Evolutionary conservation across 2,113 vertebrate genomes (phyloP).

Genomic region (Anas platyrhynchos): DNA sequence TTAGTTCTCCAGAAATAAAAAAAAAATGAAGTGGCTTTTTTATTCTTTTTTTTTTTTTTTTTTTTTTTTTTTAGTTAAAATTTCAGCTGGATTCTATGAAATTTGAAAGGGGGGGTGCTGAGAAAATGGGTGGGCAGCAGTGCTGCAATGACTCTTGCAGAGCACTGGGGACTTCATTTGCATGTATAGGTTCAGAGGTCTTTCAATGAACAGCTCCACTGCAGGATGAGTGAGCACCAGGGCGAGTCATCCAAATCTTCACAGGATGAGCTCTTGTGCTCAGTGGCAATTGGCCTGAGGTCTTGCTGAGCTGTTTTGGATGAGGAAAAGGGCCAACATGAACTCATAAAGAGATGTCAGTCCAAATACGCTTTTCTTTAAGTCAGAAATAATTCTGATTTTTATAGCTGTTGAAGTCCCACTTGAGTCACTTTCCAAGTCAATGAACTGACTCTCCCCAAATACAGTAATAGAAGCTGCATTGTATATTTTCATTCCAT

Average conservation of each 20-base stretch:
- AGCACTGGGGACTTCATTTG: not conserved
- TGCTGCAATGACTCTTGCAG: not conserved
- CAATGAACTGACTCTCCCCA: not conserved
- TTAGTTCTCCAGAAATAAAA: not conserved
- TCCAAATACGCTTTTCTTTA: not conserved
- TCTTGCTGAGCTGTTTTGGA: not conserved
- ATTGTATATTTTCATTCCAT: conserved; percentile 4
- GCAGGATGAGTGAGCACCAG: not conserved
- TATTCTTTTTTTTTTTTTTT: not conserved
- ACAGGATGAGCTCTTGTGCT: not conserved
- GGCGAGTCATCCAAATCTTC: not conserved
- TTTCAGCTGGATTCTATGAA: not conserved
- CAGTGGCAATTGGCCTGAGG: no score
- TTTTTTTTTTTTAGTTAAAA: not conserved
- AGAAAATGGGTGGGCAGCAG: not conserved
- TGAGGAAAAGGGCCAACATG: not conserved
- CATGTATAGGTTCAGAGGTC: not conserved
- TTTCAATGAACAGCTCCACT: not conserved
- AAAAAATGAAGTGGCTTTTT: not conserved
- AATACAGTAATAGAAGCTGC: not conserved
- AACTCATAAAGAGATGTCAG: not conserved
- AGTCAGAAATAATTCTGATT: not conserved
- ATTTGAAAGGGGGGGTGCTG: not conserved
- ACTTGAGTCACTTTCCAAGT: not conserved
- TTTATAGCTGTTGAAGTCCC: not conserved